Base-by-base conservation (phyloP, 2,888 invertebrate genomes). In the Perizoma flavofasciatum region DNA sequence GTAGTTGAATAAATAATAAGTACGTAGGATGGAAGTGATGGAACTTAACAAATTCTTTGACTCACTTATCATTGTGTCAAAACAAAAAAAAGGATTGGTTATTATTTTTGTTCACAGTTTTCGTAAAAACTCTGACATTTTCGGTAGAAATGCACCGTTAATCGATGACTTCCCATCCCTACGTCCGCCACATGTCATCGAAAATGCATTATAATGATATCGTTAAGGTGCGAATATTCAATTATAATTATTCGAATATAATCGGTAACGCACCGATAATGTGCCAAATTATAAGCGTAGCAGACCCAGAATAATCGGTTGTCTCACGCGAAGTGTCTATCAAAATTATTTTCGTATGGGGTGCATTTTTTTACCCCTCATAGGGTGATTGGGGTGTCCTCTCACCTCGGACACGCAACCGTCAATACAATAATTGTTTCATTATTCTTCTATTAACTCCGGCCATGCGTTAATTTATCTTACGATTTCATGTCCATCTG, bases 361-460 rank as follows among this genome's bases (percentile, higher is more conserved):
- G 86, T 70, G 73, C 55, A 74, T 77, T 81, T 22, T 22, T 78
- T 85, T 85, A 83, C 84, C 83, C 81, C 63, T 55, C 48, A 37
- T n/a, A 75, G 80, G 82, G 79, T 75, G 75, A 73, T 75, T 22
- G 77, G 80, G 55, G 53, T 53, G 47, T 78, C 70, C 78, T 77
- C 82, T 78, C 80, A 75, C 78, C 76, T 73, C 69, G 69, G 79
- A 79, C 86, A 90, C 89, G 90, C 89, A 79, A 88, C 80, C 85
- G 85, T 81, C 87, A 82, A 85, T 83, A 82, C 75, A 72, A 85
- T 91, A 91, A 91, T 91, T 90, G 89, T 90, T 89, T 88, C 90
- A 91, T 91, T 91, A 91, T 89, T 89, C 84, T 88, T 88, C 84
- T 88, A 90, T 91, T 91, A 91, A 91, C 90, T 91, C 86, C 82